A percentile compares a stretch with the other conserved stretches of the same genome.
phyloP scores from a whole-genome alignment of 2,113 vertebrate species.

The Toxostoma redivivum region DNA sequence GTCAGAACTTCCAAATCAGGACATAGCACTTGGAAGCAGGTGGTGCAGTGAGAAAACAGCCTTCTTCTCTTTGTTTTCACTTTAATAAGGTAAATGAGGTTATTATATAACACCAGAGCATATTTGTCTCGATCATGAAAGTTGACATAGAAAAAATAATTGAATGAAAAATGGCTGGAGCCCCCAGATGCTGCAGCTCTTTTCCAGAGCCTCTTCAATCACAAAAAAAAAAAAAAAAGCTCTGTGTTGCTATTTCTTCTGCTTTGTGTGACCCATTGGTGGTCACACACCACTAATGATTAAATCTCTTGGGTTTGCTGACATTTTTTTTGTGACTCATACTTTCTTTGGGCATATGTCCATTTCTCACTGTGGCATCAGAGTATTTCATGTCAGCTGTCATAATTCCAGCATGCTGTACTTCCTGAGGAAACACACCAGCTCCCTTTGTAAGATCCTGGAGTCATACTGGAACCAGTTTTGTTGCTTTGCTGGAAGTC shows the following conservation, averaged over 20 bases:
- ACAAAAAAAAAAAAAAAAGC: too few species aligned
- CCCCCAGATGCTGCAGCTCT: neutral
- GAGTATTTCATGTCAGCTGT: neutral
- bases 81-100: conserved; percentile 1
- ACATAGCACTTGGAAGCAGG: neutral
- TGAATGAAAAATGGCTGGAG: neutral
- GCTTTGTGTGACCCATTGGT: neutral
- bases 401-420: neutral
- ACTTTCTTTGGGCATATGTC: neutral
- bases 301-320: neutral
- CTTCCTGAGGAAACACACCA: neutral
- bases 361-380: neutral
- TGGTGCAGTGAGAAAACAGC: neutral
- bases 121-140: conserved; percentile 4
- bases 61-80: neutral
- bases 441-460: neutral
- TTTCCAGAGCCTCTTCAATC: neutral
- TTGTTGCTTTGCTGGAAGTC: neutral
- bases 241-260: neutral
- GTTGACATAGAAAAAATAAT: neutral
- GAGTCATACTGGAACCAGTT: neutral
- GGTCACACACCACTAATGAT: neutral
- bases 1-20: neutral
- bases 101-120: neutral
- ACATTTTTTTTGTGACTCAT: neutral